Evolutionary conservation across 2,888 invertebrate species (phyloP).

Genomic region (Empis stercorea): DNA sequence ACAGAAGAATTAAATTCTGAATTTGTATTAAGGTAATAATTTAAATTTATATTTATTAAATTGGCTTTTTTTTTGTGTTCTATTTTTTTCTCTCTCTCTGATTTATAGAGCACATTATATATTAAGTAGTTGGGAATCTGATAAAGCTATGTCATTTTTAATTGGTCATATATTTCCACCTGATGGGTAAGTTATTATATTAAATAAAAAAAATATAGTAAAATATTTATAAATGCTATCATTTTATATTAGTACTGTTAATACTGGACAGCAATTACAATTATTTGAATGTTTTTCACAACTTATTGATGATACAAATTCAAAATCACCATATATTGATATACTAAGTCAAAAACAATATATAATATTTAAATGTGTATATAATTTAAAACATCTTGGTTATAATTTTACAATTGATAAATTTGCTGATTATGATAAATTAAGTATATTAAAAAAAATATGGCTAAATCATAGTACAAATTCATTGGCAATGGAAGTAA

Average conservation of each 20-base stretch:
- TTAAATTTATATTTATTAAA: neutral
- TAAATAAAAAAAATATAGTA: no score
- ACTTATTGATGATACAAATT: conserved; percentile 26
- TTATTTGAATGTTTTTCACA: conserved; percentile 34
- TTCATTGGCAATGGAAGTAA: conserved; percentile 27
- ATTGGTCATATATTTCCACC: conserved; percentile 28
- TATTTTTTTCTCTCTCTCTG: no score
- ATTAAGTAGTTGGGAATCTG: conserved; percentile 30
- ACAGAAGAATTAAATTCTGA: conserved; percentile 21
- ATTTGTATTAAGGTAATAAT: conserved; percentile 23
- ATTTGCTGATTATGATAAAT: conserved; percentile 32
- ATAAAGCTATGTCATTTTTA: conserved; percentile 28
- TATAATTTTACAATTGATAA: conserved; percentile 32
- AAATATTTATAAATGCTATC: no score
- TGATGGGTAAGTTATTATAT: conserved; percentile 28
- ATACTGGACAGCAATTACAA: conserved; percentile 30
- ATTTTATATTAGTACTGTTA: conserved; percentile 14
- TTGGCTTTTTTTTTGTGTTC: no score
- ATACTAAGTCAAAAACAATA: conserved; percentile 29
- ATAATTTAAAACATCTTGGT: conserved; percentile 32
- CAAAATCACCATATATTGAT: conserved; percentile 20
- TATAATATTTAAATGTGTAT: conserved; percentile 32
- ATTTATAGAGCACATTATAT: conserved; percentile 30
- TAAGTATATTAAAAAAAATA: conserved; percentile 30
- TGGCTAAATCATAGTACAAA: conserved; percentile 32